These are phyloP conservation scores for Sebastes oblongus DNA, from an alignment of 2,797 vertebrate genomes.

Conservation along the genomic window DNA sequence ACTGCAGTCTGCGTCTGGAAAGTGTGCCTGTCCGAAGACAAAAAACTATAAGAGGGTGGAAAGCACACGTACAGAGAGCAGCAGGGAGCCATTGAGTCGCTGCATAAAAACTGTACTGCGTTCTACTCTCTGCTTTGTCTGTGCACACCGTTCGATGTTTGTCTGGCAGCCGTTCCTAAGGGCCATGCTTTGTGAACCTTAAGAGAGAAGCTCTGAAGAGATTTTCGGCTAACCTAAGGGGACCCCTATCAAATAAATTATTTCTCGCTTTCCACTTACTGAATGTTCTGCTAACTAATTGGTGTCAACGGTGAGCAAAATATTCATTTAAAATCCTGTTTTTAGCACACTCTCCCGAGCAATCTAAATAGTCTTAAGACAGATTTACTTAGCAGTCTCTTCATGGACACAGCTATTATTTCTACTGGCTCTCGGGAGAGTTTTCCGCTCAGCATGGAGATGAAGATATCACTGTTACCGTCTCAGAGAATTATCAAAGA, in stretches of 20 bases:
- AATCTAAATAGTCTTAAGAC: conserved; percentile 1
- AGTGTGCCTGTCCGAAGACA: conserved; percentile 18
- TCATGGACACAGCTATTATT: background rate
- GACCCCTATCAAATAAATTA: conserved; percentile 43
- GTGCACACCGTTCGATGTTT: background rate
- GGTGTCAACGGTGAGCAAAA: conserved; percentile 48
- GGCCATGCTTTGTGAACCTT: conserved; percentile 9
- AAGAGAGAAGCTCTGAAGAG: conserved; percentile 11
- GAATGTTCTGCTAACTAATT: conserved; percentile 46
- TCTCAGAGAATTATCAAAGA: background rate
- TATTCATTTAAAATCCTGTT: conserved; percentile 35
- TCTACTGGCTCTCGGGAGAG: background rate
- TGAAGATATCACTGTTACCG: conserved; percentile 2
- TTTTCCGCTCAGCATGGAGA: conserved; percentile 18
- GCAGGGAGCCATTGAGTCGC: background rate
- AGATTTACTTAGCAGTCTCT: conserved; percentile 20
- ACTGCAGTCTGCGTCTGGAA: conserved; percentile 17
- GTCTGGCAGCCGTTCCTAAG: conserved; percentile 12
- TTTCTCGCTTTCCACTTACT: conserved; percentile 49
- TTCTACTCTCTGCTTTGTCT: background rate
- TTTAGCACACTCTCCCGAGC: conserved; percentile 22
- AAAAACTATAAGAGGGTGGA: background rate
- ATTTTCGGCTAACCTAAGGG: conserved; percentile 18
- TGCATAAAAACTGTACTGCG: background rate
- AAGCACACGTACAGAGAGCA: conserved; percentile 26